Base-by-base conservation (phyloP, 2,797 vertebrate genomes). In the Sebastolobus alascanus region DNA sequence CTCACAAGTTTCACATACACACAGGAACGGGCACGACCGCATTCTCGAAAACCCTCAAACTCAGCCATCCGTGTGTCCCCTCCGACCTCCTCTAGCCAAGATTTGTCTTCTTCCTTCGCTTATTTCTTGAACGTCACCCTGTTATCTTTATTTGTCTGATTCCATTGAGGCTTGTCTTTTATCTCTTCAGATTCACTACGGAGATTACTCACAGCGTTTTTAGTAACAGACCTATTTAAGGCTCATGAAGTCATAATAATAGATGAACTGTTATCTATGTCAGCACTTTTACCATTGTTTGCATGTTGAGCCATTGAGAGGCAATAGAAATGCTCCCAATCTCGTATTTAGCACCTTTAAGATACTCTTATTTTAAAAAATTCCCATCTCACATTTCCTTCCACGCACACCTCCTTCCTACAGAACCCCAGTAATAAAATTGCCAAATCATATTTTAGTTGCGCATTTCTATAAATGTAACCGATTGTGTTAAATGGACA, bases 1-100 rank as follows among this genome's bases (percentile, higher is more conserved):
- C 58, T 22, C 68, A 29, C 46, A 56, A 4, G 8, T 61, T 68
- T 25, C 25, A 25, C 56, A 75, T 52, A 73, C 31, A 54, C 58
- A 66, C 11, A 35, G 8, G 31, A 46, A 54, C 20, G 64, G 5
- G 43, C 58, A 54, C 20, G 37, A 67, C 60, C 56, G 63, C 55
- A 63, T 74, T 43, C 60, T 75, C 0, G 0, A 52, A 78, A 75
- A 73, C 70, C 54, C 38, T 74, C 27, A 69, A 14, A 59, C 55
- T 74, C 66, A 87, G 66, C 52, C 77, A 56, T 61, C 70, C 69
- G 66, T 76, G 66, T 75, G 56, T 38, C 63, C 68, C 37, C 31
- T 46, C 33, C 43, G 43, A 50, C 43, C 58, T 73, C 68, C 29
- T 38, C 31, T 3, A 12, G 35, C 31, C 3, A 70, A 18, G 50